Evolutionary conservation across 1,140 invertebrate species (phyloP), one percentile per base, ranked within the genome.

Genomic region (Dolichoris vasculosae): DNA sequence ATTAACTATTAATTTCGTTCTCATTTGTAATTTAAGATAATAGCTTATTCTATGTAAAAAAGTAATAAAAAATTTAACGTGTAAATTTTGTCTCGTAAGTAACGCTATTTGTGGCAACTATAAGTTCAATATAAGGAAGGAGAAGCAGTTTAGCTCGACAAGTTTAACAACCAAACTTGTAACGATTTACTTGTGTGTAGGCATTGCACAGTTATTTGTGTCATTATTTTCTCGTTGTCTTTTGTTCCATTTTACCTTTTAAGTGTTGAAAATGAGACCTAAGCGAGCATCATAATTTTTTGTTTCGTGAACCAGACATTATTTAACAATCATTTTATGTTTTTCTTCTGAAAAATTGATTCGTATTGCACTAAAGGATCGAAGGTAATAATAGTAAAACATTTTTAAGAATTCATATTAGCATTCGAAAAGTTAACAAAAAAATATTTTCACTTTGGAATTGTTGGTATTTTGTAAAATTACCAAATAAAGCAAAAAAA

Each of bases 131-230:
- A 46, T 46, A 8, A 75, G 2, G 9, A 75, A 9, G 40, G 26
- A 43, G 23, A 40, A 75, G 13, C 32, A 75, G 40, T 75, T 75
- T 26, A 75, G 26, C 13, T 46, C 67, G 7, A 46, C 6, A 38
- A 75, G 30, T 40, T 71, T 71, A 71, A 46, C 9, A 43, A 75
- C 40, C 20, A n/a, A 75, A 75, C 20, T 75, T 75, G 43, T 46
- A 46, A 75, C 40, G 13, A 38, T 40, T 46, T 63, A 30, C 59
- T 75, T 38, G 71, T 43, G 11, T n/a, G 23, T 46, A 17, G 35
- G 11, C 13, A 46, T 71, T 38, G 32, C 2, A 11, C 35, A 40
- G 4, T 71, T 20, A 71, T 71, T 71, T 20, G 32, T 38, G 38
- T 38, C 43, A 11, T 46, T 75, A 75, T 75, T 75, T 75, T 46